Base-by-base conservation (phyloP, 37 sponge, comb jelly and placozoan genomes). In the Ephydatia muelleri region DNA sequence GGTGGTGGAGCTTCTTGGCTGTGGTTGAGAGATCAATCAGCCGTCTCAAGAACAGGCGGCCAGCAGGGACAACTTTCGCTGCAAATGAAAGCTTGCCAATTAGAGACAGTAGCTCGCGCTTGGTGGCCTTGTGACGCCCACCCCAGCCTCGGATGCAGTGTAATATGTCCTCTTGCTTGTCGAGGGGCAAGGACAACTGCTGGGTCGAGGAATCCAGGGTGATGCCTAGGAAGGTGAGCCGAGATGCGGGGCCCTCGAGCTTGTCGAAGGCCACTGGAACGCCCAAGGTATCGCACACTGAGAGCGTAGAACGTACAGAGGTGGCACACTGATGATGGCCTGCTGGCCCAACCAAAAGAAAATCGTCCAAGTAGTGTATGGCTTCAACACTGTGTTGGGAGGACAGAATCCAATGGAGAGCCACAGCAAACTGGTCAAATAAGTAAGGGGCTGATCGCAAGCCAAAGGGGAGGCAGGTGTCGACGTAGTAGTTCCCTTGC, bases 281-380 rank as follows among this genome's bases (percentile, higher is more conserved):
- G 38, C 84, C 84, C 34, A 83, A 68, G 23, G 30, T 33, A 19
- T n/a, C 27, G 43, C 83, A 82, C 30, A 82, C 48, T 26, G 35
- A 28, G 19, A 72, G 83, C 31, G 32, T 49, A 8, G 28, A 40
- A 8, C 23, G 32, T 21, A 35, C 33, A 13, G 72, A 9, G 11
- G 30, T 34, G 1, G 14, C 72, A 34, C 72, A 71, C 30, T 31
- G 32, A 12, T 31, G 33, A 21, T 29, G 32, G 0, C 28, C 36
- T 33, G 88, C 31, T 33, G 88, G 29, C 9, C 80, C 88, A 43
- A 38, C 35, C 26, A 67, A 39, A 34, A 86, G 43, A 66, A 38
- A 86, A 36, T 86, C 81, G 36, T 86, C 87, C 76, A 86, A 76
- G 75, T 73, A 86, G 68, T 86, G 87, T n/a, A 80, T 28, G 33